Conservation (phyloP, 2,113 vertebrate genomes). For the Proterorhinus semilunaris region DNA sequence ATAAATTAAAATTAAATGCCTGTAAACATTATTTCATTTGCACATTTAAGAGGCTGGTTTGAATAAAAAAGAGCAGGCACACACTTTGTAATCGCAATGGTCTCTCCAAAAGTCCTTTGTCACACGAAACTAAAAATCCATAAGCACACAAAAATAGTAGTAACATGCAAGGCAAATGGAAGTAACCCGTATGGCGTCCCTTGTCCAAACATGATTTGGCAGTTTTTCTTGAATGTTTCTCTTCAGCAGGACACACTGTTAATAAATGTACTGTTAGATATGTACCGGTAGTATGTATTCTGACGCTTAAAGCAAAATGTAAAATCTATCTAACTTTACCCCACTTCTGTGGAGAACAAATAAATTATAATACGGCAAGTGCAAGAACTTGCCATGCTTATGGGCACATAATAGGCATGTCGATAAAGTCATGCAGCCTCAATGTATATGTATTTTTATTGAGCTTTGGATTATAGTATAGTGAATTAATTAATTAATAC, state of each 20-base stretch:
- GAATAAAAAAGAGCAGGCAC: conserved; percentile 34
- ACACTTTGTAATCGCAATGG: conserved; percentile 31
- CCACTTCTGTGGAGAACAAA: conserved; percentile 16
- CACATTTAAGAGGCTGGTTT: conserved; percentile 44
- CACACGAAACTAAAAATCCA: conserved; percentile 50
- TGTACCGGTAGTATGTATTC: conserved; percentile 28
- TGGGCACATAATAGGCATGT: conserved; percentile 30
- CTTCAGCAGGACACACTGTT: conserved; percentile 36
- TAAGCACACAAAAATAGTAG: conserved; percentile 50
- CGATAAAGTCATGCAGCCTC: conserved; percentile 49
- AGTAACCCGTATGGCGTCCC: conserved; percentile 42
- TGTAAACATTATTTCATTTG: conserved; percentile 45
- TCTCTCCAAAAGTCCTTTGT: conserved; percentile 54
- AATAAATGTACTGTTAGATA: conserved; percentile 3
- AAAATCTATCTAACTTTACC: not conserved
- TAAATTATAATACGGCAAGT: conserved; percentile 42
- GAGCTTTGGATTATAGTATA: conserved; percentile 17
- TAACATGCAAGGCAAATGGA: conserved; percentile 63
- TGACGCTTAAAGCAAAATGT: conserved; percentile 39
- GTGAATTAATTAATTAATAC: conserved; percentile 17
- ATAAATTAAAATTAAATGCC: conserved; percentile 6
- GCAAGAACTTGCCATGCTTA: conserved; percentile 34
- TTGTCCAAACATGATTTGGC: conserved; percentile 51
- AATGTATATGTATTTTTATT: conserved; percentile 19
- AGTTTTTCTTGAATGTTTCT: conserved; percentile 44